These are phyloP conservation scores for Drosophila tropicalis DNA, from an alignment of 1,140 invertebrate species.

Conservation along the genomic window DNA sequence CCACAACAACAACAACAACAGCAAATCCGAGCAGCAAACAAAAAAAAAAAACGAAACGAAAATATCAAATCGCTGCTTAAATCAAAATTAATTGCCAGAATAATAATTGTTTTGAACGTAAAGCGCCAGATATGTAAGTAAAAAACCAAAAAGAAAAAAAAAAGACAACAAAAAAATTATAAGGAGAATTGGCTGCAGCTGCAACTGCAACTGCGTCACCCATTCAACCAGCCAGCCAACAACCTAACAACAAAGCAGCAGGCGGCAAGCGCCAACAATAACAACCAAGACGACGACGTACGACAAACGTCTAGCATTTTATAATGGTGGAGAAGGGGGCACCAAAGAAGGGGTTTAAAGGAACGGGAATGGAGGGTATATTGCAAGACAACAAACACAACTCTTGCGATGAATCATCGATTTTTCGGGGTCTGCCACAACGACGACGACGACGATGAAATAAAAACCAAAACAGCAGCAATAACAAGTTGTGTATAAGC, in stretches of 20 bases:
- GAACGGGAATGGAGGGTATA: not conserved
- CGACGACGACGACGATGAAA: constrained; percentile 11
- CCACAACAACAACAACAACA: not conserved
- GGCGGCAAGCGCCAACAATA: constrained; percentile 66
- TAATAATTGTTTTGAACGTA: constrained; percentile 82
- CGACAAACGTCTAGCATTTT: constrained; percentile 73
- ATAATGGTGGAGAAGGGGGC: constrained; percentile 19
- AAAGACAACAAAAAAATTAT: constrained; percentile 2
- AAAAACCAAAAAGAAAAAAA: constrained; percentile 50
- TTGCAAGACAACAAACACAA: constrained; percentile 66
- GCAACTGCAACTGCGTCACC: constrained; percentile 72
- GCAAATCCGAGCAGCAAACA: not conserved
- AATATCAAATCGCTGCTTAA: constrained; percentile 81
- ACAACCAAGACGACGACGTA: constrained; percentile 36
- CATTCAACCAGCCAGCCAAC: constrained; percentile 37
- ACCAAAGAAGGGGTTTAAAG: constrained; percentile 5
- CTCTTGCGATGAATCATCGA: constrained; percentile 71
- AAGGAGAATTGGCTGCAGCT: constrained; percentile 77
- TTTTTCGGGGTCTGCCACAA: constrained; percentile 53
- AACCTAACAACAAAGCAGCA: constrained; percentile 55
- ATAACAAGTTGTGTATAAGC: constrained; percentile 49
- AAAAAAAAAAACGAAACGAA: constrained; percentile 41
- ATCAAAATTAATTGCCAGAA: constrained; percentile 82
- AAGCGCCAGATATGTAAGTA: constrained; percentile 65
- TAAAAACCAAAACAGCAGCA: constrained; percentile 28